Evolutionary conservation across 35 echinoderm and acorn worm species (phyloP), one percentile per base, ranked within the genome.

Genomic region (Holothuria glaberrima): DNA sequence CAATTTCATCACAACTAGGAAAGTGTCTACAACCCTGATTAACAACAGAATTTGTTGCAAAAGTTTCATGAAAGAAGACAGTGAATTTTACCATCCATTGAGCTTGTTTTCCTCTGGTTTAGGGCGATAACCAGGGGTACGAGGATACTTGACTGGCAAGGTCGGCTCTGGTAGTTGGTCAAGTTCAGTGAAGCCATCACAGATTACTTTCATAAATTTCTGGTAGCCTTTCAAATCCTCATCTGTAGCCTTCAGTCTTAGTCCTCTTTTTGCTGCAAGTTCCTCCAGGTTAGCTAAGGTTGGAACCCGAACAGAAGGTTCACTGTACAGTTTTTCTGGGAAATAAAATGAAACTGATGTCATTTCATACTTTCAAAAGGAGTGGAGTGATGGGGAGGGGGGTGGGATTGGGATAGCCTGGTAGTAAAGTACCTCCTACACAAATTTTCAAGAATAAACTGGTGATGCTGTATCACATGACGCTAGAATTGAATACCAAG

Each of bases 71-170:
- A 4, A 41, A 4, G 7, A 41, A 41, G 36, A 41, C 7, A 7
- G 7, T 41, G 36, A 41, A 75, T 86, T 89, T 71, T 82, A 96
- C 94, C 94, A 96, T 67, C 91, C 94, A 90, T 96, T 96, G 29
- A 90, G 74, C 27, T 64, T 65, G 56, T 93, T 96, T 24, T 96
- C 94, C n/a, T 86, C 83, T 36, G 65, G 22, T 48, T 57, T 48
- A 32, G 94, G 94, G 62, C 94, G 83, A 48, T 93, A 88, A 13
- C 94, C 94, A 22, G 91, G 91, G 26, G 68, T 79, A 24, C 94
- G 68, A 16, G 94, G 91, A 76, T 96, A 96, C 46, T 96, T 96
- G 4, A 96, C 94, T 2, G 94, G 94, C 19, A 93, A 82, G 22
- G 65, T 83, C n/a, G 94, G 91, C 74, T 96, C 94, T 22, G 82